Evolutionary conservation across 2,888 invertebrate genomes (phyloP).

Genomic region (Heliconius erato): DNA sequence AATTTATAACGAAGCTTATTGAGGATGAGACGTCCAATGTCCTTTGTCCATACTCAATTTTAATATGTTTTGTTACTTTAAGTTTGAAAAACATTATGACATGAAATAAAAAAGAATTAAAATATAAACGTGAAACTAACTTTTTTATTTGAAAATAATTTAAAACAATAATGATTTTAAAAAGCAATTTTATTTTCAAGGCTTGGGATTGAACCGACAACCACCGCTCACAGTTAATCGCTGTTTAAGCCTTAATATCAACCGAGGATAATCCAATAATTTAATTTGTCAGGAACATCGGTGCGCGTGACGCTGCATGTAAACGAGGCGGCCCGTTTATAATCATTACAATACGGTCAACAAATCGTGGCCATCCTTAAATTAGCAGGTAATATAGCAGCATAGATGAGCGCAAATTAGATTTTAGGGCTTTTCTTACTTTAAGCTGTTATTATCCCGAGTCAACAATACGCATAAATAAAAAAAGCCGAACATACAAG

Average conservation of each 20-base stretch:
- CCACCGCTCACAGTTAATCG: neutral
- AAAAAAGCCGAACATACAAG: too few relatives aligned
- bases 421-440: too few relatives aligned
- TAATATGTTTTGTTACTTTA: neutral
- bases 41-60: neutral
- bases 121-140: neutral
- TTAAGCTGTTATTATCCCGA: too few relatives aligned
- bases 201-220: neutral
- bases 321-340: constrained; percentile 28
- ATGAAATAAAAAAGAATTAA: neutral
- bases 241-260: constrained; percentile 6
- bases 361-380: too few relatives aligned
- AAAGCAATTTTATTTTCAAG: too few relatives aligned
- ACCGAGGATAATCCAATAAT: constrained; percentile 31
- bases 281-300: constrained; percentile 40
- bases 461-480: too few relatives aligned
- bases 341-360: constrained; percentile 5
- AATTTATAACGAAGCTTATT: neutral
- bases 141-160: too few relatives aligned
- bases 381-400: too few relatives aligned
- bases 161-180: too few relatives aligned
- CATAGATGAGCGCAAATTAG: too few relatives aligned
- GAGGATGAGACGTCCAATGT: neutral
- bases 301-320: constrained; percentile 33
- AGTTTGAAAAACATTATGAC: neutral